phyloP scores from a whole-genome alignment of 1,140 invertebrate genomes.

The Lepidurus arcticus region DNA sequence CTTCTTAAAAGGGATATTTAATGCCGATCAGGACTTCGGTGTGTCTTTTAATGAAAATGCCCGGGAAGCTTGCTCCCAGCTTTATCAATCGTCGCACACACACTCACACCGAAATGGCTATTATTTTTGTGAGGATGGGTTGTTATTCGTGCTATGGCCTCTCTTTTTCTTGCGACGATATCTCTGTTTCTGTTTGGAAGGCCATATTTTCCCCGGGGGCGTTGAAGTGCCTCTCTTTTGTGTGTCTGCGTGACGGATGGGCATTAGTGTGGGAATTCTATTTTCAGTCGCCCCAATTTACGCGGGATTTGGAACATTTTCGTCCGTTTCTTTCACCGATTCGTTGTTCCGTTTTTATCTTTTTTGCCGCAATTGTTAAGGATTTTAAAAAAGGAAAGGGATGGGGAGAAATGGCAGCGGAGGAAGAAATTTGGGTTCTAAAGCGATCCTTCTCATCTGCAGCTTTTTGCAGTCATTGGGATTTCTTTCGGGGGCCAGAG shows the following conservation, averaged over 20 bases:
- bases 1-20: neutral
- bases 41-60: neutral
- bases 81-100: constrained; percentile 10
- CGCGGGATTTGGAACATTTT: neutral
- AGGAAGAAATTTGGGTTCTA: neutral
- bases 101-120: neutral
- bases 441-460: constrained; percentile 10
- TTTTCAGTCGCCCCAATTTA: neutral
- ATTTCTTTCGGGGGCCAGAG: too few relatives aligned
- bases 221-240: neutral
- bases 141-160: neutral
- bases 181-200: neutral
- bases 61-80: neutral
- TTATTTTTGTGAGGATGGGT: neutral
- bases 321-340: neutral
- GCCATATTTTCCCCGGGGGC: neutral
- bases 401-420: neutral
- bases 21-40: neutral
- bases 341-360: neutral
- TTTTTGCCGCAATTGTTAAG: neutral
- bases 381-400: neutral
- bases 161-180: neutral
- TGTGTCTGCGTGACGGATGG: constrained; percentile 2
- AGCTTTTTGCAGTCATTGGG: neutral
- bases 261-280: neutral